phyloP scores from a whole-genome alignment of 35 echinoderm and acorn worm genomes.

The Hemicentrotus pulcherrimus region DNA sequence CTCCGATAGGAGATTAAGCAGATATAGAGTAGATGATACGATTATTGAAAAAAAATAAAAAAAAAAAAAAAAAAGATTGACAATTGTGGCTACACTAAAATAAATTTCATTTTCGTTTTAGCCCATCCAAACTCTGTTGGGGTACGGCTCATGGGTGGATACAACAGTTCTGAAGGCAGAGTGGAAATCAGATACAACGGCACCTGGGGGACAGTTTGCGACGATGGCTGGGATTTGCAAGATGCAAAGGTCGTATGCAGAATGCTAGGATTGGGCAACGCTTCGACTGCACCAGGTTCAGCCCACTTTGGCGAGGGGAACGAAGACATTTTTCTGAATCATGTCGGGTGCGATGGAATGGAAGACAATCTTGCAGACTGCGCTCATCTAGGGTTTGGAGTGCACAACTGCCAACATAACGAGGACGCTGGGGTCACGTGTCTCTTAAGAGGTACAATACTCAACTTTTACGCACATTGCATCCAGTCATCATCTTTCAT shows the following conservation, averaged over 20 bases:
- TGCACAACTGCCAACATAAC: neutral
- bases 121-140: too few species aligned
- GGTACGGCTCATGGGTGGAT: neutral
- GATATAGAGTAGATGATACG: too few species aligned
- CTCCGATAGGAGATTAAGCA: too few species aligned
- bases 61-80: too few species aligned
- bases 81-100: too few species aligned
- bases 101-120: too few species aligned
- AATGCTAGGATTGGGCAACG: neutral
- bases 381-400: neutral
- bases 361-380: neutral
- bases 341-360: neutral
- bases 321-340: neutral
- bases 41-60: too few species aligned
- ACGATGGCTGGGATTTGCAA: neutral
- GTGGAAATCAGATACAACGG: neutral
- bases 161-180: neutral
- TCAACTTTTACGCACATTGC: neutral
- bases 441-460: neutral
- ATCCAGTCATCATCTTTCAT: too few species aligned
- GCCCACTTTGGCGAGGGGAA: neutral
- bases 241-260: neutral
- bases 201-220: neutral
- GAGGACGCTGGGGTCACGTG: neutral
- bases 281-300: neutral